Evolutionary conservation across 2,113 vertebrate genomes (phyloP).

Genomic region (rabbit (Oryctolagus cuniculus)): mOryCun1.1 NC_091453.1:29033001-29033500

Average conservation of each 20-base stretch:
- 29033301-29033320: background rate
- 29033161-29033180: background rate
- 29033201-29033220: background rate
- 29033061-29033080: background rate
- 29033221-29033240: background rate
- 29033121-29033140: background rate
- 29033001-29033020: background rate
- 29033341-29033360: background rate
- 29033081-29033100: constrained; percentile 15
- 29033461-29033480: background rate
- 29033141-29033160: background rate
- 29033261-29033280: background rate
- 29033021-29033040: background rate
- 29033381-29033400: background rate
- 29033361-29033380: background rate
- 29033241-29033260: background rate
- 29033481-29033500: background rate
- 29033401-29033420: background rate
- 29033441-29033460: background rate
- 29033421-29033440: background rate
- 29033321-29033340: background rate
- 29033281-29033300: background rate
- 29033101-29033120: background rate
- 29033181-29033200: background rate
- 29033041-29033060: background rate